phyloP scores from a whole-genome alignment of 2,888 invertebrate genomes.

The Xylota sylvarum region DNA sequence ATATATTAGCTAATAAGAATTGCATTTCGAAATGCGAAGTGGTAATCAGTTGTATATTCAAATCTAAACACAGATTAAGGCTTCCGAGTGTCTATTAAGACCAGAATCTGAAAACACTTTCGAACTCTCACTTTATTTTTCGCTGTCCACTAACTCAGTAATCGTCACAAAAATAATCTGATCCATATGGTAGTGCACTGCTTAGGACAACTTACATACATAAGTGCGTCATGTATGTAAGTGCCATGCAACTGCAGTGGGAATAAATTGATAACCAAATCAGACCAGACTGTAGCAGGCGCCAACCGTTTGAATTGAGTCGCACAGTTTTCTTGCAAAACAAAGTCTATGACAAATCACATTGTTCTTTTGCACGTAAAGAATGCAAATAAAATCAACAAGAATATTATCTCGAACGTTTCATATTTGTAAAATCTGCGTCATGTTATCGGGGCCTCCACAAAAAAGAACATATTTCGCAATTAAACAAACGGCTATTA shows the following conservation, averaged over 20 bases:
- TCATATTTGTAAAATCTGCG: constrained; percentile 12
- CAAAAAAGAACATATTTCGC: constrained; percentile 18
- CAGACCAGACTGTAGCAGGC: background rate
- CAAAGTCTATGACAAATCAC: background rate
- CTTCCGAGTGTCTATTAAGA: too few relatives aligned
- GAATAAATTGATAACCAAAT: constrained; percentile 2
- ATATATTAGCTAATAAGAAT: too few relatives aligned
- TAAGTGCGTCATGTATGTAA: too few relatives aligned
- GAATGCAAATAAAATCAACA: background rate
- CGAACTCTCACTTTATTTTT: too few relatives aligned
- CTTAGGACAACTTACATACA: background rate
- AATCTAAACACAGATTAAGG: too few relatives aligned
- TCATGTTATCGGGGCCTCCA: constrained; percentile 1
- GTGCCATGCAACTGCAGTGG: background rate
- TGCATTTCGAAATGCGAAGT: too few relatives aligned
- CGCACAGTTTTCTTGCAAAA: background rate
- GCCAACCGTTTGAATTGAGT: background rate
- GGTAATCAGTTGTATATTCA: too few relatives aligned
- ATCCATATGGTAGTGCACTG: too few relatives aligned
- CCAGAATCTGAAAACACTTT: too few relatives aligned
- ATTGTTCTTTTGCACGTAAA: background rate
- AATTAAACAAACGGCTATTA: constrained; percentile 19
- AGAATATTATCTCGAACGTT: background rate
- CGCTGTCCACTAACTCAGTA: too few relatives aligned
- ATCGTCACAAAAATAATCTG: too few relatives aligned